These are phyloP conservation scores for Rhincodon typus DNA, from an alignment of 2,797 vertebrate species.

Conservation along the genomic window DNA sequence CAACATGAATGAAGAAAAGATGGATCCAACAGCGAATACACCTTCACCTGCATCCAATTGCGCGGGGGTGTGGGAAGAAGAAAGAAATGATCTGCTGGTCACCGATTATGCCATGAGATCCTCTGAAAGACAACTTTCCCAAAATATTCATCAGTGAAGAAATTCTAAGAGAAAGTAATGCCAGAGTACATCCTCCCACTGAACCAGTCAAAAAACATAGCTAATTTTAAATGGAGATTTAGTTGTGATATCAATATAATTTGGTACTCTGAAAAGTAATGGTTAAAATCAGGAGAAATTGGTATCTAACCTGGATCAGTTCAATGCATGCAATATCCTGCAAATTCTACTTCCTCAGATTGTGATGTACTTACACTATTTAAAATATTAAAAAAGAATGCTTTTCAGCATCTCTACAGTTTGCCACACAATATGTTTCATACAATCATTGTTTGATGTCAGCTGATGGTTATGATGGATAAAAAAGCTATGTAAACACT, in stretches of 20 bases:
- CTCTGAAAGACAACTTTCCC: no score
- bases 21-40: no score
- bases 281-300: not conserved
- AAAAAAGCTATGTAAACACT: no score
- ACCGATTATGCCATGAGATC: no score
- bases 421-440: not conserved
- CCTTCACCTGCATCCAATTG: no score
- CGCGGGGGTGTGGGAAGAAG: no score
- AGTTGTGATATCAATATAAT: not conserved
- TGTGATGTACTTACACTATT: not conserved
- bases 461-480: not conserved
- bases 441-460: not conserved
- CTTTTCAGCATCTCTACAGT: not conserved
- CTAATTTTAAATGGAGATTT: not conserved
- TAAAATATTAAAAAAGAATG: not conserved
- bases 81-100: no score
- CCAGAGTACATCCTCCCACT: not conserved
- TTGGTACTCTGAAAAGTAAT: not conserved
- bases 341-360: not conserved
- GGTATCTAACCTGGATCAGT: not conserved
- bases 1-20: no score
- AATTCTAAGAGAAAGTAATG: not conserved
- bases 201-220: not conserved
- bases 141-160: no score
- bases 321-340: not conserved